These are phyloP conservation scores for Diplodus sargus DNA, from an alignment of 2,797 vertebrate genomes.

Conservation along the genomic window DNA sequence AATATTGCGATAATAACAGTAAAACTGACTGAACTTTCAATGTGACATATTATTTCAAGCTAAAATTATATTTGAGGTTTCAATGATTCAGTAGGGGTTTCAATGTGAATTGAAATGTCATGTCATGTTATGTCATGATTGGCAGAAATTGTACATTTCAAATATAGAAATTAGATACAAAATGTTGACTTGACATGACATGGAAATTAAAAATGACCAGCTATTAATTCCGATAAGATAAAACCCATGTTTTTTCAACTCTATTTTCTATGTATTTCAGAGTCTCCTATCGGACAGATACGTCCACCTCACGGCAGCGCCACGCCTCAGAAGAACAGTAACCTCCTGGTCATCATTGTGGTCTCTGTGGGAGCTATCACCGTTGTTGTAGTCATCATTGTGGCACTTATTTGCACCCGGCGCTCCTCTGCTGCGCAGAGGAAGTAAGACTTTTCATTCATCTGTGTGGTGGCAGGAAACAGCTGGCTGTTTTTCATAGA, in stretches of 20 bases:
- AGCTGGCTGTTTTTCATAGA: conserved; percentile 11
- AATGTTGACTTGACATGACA: no score
- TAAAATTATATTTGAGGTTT: no score
- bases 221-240: background rate
- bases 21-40: background rate
- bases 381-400: conserved; percentile 87
- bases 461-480: conserved; percentile 3
- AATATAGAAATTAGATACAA: background rate
- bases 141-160: background rate
- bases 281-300: conserved; percentile 95
- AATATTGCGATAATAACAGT: background rate
- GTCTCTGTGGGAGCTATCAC: conserved; percentile 91
- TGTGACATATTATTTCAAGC: background rate
- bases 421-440: conserved; percentile 93
- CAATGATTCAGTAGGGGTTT: no score
- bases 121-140: background rate
- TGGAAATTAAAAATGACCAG: background rate
- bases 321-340: conserved; percentile 93
- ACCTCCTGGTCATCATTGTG: conserved; percentile 92
- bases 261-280: conserved; percentile 70
- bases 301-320: conserved; percentile 92
- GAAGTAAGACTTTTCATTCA: conserved; percentile 85
- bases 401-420: conserved; percentile 91
- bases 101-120: no score
- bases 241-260: background rate